Conservation (phyloP, 1,140 invertebrate genomes). For the Dendroctonus valens region DNA sequence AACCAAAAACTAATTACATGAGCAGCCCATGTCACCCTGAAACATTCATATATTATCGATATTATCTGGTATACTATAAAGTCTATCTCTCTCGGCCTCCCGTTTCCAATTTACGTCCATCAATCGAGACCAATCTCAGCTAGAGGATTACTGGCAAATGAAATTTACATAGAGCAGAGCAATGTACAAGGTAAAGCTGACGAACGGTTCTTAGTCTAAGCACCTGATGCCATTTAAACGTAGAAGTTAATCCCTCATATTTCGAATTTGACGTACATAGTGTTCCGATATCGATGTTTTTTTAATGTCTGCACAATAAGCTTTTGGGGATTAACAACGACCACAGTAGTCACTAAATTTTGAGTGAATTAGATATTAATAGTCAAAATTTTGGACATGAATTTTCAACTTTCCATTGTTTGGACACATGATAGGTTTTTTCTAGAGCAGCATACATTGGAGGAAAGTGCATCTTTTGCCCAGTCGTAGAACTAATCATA, state of each 20-base stretch:
- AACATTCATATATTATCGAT: constrained; percentile 12
- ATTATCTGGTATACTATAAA: background rate
- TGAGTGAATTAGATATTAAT: too few relatives aligned
- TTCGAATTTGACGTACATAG: too few relatives aligned
- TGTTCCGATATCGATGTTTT: too few relatives aligned
- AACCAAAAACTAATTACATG: constrained; percentile 18
- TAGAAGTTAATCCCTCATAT: background rate
- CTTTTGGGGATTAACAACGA: too few relatives aligned
- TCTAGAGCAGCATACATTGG: too few relatives aligned
- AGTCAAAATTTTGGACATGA: too few relatives aligned
- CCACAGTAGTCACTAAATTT: too few relatives aligned
- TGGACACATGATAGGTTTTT: too few relatives aligned
- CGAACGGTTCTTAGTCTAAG: constrained; percentile 20
- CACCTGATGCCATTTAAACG: constrained; percentile 17
- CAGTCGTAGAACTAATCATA: too few relatives aligned
- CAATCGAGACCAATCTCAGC: constrained; percentile 62
- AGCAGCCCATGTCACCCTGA: constrained; percentile 4
- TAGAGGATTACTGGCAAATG: constrained; percentile 63
- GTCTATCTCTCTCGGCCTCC: constrained; percentile 40
- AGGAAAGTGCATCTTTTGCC: too few relatives aligned
- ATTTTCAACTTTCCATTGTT: too few relatives aligned
- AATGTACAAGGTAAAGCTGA: constrained; percentile 20
- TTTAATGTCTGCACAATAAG: too few relatives aligned
- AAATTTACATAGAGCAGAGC: constrained; percentile 59
- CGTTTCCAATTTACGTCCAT: constrained; percentile 64